Conservation (phyloP, 2,113 vertebrate species). For the Castor canadensis region DNA sequence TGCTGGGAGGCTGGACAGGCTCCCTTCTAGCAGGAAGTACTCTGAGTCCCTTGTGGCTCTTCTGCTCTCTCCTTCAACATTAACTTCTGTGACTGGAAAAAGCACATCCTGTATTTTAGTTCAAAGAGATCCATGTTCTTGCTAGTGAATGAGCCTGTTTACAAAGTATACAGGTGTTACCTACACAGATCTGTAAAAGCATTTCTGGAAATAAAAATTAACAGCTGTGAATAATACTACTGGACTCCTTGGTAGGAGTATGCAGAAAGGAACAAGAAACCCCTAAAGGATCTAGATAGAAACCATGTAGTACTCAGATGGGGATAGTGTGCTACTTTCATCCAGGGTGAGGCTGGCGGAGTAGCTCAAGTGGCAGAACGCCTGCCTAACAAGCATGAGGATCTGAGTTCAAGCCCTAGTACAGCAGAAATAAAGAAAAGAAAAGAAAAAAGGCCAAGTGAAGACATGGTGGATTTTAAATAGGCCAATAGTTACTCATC, state of each 20-base stretch:
- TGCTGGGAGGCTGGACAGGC: background rate
- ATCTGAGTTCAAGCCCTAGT: too few species aligned
- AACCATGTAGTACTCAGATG: background rate
- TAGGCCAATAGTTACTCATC: slow-evolving; percentile 50
- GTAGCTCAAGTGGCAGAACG: too few species aligned
- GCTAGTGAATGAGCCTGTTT: background rate
- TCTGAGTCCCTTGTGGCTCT: background rate
- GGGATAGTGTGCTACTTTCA: background rate
- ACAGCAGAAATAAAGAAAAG: too few species aligned
- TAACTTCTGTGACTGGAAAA: background rate
- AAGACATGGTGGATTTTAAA: slow-evolving; percentile 46
- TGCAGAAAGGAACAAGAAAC: background rate
- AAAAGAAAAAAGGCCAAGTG: background rate
- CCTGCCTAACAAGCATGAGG: too few species aligned
- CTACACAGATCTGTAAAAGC: background rate
- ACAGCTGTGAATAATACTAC: background rate
- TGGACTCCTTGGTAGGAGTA: background rate
- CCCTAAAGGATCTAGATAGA: slow-evolving; percentile 44
- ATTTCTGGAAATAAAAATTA: slow-evolving; percentile 66
- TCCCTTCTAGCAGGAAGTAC: background rate
- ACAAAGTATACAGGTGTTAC: background rate
- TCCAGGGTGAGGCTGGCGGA: background rate
- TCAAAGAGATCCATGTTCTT: slow-evolving; percentile 15
- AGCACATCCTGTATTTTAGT: background rate
- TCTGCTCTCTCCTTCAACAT: background rate